These are phyloP conservation scores for Crocallis elinguaria DNA, from an alignment of 2,888 invertebrate genomes.

Conservation along the genomic window DNA sequence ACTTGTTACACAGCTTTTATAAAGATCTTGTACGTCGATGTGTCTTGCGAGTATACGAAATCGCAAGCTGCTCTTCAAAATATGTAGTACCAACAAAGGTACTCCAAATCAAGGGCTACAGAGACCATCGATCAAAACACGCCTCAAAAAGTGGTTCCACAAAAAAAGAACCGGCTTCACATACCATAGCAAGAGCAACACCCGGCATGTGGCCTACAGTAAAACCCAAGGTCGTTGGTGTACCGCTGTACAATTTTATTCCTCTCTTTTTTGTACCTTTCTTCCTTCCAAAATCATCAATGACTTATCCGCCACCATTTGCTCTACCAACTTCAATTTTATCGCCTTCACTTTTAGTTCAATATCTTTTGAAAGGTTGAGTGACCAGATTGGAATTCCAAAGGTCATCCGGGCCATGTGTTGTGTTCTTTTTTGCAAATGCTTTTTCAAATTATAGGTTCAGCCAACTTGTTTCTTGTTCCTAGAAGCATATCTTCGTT, in stretches of 20 bases:
- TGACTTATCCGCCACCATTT: conserved; percentile 42
- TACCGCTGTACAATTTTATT: conserved; percentile 75
- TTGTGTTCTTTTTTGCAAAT: conserved; percentile 76
- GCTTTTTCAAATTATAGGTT: conserved; percentile 70
- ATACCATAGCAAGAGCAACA: conserved; percentile 62
- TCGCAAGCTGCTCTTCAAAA: conserved; percentile 18
- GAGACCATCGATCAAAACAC: conserved; percentile 73
- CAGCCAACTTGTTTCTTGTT: conserved; percentile 49
- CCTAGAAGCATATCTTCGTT: conserved; percentile 43
- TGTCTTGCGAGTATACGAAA: background rate
- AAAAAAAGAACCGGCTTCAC: conserved; percentile 71
- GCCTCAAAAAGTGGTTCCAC: conserved; percentile 59
- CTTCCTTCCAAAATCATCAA: conserved; percentile 59
- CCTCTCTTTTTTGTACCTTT: conserved; percentile 76
- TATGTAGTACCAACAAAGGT: conserved; percentile 23
- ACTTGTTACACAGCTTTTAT: background rate
- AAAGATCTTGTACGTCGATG: background rate
- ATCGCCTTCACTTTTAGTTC: conserved; percentile 31
- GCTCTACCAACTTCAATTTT: conserved; percentile 43
- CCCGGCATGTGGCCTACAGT: conserved; percentile 80
- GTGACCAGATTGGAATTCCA: conserved; percentile 62
- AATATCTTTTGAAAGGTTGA: conserved; percentile 32
- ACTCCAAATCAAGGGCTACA: conserved; percentile 56
- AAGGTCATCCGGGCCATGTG: conserved; percentile 76
- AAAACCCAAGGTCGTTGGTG: conserved; percentile 78